Evolutionary conservation across 2,113 vertebrate species (phyloP), one percentile per base, ranked within the genome.

Genomic region (Chitala chitala): DNA sequence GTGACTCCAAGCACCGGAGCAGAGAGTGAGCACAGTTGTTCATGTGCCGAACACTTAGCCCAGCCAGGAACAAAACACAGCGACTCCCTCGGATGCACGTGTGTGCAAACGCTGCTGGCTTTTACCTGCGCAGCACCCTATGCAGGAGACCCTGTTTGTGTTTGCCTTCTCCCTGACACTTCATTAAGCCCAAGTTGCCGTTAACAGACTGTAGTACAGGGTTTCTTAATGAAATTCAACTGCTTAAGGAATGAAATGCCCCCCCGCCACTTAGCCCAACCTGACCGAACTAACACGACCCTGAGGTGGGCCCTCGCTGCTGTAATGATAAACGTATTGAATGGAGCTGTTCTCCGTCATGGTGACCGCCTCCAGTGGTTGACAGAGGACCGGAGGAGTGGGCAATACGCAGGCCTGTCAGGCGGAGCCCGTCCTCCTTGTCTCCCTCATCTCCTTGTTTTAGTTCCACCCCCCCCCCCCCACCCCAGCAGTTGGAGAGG

Each of bases 311-410:
- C 77, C 81, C 79, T 77, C 80, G 79, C 81, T 81, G 76, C 72
- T 78, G 80, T 87, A 85, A 88, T 84, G 83, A 87, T 87, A 82
- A 84, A 83, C 75, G 72, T 85, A 84, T 87, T 79, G 87, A 85
- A 87, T 86, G 81, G 75, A 84, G 85, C 83, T 83, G 76, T 83
- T 77, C 80, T 75, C 78, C 82, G 82, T 86, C 85, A 75, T 31
- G 66, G 73, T 33, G 65, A 51, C 51, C 58, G 12, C 5, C 44
- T 46, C 5, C 44, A 6, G 5, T 46, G 44, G 44, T 12, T 46
- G 44, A 46, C 44, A 70, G 70, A 79, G 74, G 54, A 75, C 80
- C 79, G 80, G 56, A 73, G 78, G 78, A 76, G 81, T 10, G 82
- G 76, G 51, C 87, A 84, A 88, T 91, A 82, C 73, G 65, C 69